Percentiles rank a stretch among this genome's conserved stretches.
phyloP scores from a whole-genome alignment of 2,888 invertebrate species.

The Operophtera brumata region DNA sequence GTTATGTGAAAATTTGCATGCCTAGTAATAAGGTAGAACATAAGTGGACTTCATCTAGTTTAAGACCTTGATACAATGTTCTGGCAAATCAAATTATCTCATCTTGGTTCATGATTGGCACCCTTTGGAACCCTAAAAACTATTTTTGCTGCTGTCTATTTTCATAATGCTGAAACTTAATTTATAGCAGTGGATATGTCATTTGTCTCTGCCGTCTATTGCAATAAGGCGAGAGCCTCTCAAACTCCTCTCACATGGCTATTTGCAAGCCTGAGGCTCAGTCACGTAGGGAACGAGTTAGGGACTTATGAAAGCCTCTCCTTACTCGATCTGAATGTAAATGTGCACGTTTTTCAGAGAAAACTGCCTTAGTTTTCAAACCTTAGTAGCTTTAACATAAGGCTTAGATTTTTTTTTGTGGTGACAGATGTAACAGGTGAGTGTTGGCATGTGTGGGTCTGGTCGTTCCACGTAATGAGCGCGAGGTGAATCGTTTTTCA shows the following conservation, averaged over 20 bases:
- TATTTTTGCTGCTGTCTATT: too few species aligned
- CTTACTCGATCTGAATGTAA: conserved; percentile 17
- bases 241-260: conserved; percentile 1
- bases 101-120: too few species aligned
- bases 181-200: neutral
- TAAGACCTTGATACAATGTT: too few species aligned
- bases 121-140: too few species aligned
- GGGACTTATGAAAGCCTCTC: conserved; percentile 12
- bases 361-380: neutral
- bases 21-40: too few species aligned
- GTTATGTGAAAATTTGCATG: too few species aligned
- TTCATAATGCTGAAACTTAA: too few species aligned
- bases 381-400: neutral
- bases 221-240: conserved; percentile 7
- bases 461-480: conserved; percentile 29
- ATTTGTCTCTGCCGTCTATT: conserved; percentile 4
- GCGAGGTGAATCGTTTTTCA: conserved; percentile 19
- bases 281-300: conserved; percentile 14
- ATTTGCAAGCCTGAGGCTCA: conserved; percentile 3
- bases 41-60: too few species aligned
- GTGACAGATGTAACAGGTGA: conserved; percentile 20
- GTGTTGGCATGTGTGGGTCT: conserved; percentile 4
- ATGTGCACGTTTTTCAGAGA: neutral
- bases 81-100: too few species aligned
- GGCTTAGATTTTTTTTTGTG: conserved; percentile 3